Evolutionary conservation across 1,140 invertebrate genomes (phyloP).

Genomic region (Drosophila baimaii): DNA sequence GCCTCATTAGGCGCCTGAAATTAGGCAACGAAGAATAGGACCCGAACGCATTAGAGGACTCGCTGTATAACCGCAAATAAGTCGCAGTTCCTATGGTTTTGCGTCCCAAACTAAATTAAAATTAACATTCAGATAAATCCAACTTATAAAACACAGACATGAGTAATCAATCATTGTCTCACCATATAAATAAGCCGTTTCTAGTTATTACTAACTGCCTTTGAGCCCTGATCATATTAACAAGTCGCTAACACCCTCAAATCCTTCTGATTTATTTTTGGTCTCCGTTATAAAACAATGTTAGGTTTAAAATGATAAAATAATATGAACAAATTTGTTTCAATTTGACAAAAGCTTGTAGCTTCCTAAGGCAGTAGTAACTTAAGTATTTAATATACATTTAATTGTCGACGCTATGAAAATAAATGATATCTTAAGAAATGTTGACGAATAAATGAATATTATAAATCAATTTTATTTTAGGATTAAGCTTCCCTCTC

Average conservation of each 20-base stretch:
- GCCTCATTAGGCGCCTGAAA: conserved; percentile 61
- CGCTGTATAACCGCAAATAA: neutral
- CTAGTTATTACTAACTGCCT: too few relatives aligned
- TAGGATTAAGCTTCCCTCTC: neutral
- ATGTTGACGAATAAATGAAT: too few relatives aligned
- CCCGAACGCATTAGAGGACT: conserved; percentile 2
- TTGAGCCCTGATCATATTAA: too few relatives aligned
- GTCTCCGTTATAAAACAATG: too few relatives aligned
- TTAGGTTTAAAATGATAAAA: neutral
- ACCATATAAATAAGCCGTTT: too few relatives aligned
- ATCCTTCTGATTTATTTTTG: neutral
- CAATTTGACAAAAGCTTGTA: neutral
- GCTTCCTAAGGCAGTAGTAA: too few relatives aligned
- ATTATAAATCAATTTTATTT: neutral
- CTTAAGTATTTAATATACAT: too few relatives aligned
- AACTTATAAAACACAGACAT: neutral
- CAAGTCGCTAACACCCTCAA: neutral
- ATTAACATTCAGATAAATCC: neutral
- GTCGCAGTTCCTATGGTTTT: neutral
- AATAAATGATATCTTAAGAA: neutral
- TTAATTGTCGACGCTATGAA: neutral
- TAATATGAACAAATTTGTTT: neutral
- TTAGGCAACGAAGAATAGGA: conserved; percentile 40
- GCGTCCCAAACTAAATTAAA: neutral
- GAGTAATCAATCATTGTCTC: too few relatives aligned